Conservation (phyloP, 2,113 vertebrate genomes). For the Uria lomvia region DNA sequence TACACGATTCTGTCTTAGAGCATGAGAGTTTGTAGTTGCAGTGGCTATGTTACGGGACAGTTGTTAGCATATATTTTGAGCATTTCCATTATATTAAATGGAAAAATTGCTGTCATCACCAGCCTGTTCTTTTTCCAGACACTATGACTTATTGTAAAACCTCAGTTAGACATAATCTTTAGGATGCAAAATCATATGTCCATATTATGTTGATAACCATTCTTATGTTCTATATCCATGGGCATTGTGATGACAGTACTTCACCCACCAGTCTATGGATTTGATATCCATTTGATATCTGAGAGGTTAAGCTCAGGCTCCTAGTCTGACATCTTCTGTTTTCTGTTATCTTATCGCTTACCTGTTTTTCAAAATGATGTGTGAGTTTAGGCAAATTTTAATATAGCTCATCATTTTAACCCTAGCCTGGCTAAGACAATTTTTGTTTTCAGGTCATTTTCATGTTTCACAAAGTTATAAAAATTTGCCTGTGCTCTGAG, state of each 20-base stretch:
- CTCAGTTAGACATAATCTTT: not conserved
- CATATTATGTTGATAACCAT: not conserved
- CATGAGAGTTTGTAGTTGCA: not conserved
- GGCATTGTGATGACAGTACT: not conserved
- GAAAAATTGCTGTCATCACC: not conserved
- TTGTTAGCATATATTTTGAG: not conserved
- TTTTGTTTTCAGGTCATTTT: not conserved
- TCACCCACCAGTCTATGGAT: not conserved
- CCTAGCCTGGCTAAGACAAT: not conserved
- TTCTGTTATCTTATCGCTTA: not conserved
- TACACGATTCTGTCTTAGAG: not conserved
- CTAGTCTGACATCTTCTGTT: not conserved
- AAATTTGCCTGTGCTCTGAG: not conserved
- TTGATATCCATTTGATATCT: not conserved
- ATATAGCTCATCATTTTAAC: not conserved
- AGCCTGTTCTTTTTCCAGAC: not conserved
- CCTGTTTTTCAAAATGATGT: not conserved
- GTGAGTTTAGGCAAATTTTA: not conserved
- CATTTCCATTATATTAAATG: not conserved
- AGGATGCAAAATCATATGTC: not conserved
- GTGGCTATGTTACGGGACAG: not conserved
- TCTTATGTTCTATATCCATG: not conserved
- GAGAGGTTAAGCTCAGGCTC: not conserved
- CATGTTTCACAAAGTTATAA: not conserved
- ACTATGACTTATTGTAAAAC: not conserved